phyloP scores from a whole-genome alignment of 1,140 invertebrate species.

The Heliothis subflexa region DNA sequence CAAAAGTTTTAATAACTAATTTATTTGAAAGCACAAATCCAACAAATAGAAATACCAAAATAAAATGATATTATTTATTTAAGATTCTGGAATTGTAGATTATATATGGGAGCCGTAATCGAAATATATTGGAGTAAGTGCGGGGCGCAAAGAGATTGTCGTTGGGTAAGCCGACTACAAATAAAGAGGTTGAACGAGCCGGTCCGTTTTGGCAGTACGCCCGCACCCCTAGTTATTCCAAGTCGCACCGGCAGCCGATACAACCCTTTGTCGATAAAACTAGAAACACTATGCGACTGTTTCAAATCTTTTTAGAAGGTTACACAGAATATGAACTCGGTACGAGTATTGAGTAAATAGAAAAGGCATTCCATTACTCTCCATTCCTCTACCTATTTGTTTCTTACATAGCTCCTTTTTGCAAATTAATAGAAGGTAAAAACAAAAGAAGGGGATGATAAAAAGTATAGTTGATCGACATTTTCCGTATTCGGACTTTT shows the following conservation, averaged over 20 bases:
- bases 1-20: neutral
- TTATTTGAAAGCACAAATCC: neutral
- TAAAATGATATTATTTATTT: conserved; percentile 5
- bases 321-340: neutral
- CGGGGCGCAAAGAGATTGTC: conserved; percentile 55
- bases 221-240: conserved; percentile 63
- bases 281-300: conserved; percentile 10
- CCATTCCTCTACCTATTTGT: no score
- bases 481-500: no score
- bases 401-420: no score
- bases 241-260: conserved; percentile 41
- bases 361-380: no score
- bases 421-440: no score
- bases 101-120: conserved; percentile 7
- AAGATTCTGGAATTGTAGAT: neutral
- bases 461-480: no score
- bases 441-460: no score
- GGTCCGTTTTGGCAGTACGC: conserved; percentile 70
- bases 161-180: conserved; percentile 63
- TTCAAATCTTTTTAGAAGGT: neutral
- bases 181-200: conserved; percentile 63
- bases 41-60: neutral
- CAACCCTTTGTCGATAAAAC: conserved; percentile 6
- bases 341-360: no score
- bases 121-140: conserved; percentile 50